Percentiles rank a stretch among this genome's conserved stretches.
Conservation (phyloP, 37 sponge, comb jelly and placozoan genomes). For the Lycopodina hypogea region DNA sequence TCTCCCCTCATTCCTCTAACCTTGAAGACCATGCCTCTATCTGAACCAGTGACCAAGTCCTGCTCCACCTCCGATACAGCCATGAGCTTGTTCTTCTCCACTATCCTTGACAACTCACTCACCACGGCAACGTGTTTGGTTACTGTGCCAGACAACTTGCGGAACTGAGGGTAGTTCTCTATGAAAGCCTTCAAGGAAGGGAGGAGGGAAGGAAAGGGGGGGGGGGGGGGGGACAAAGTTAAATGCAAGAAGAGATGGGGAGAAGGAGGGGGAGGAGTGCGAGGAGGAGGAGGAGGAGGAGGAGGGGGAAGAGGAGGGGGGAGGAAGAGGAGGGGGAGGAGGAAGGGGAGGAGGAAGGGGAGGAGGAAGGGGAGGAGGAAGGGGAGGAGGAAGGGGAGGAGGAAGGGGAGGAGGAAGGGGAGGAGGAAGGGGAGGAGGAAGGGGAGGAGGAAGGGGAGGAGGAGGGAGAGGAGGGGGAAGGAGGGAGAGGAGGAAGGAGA, state of each 20-base stretch:
- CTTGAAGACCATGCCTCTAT: constrained; percentile 20
- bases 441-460: too few relatives aligned
- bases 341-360: too few relatives aligned
- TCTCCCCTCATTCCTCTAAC: constrained; percentile 7
- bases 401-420: too few relatives aligned
- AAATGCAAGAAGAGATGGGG: not conserved
- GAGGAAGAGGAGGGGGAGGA: too few relatives aligned
- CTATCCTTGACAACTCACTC: constrained; percentile 83
- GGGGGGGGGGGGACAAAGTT: not conserved
- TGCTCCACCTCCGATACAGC: constrained; percentile 90
- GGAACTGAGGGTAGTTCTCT: constrained; percentile 95
- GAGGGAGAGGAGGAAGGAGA: too few relatives aligned
- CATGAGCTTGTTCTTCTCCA: constrained; percentile 72
- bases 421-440: too few relatives aligned
- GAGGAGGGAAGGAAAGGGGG: not conserved
- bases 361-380: too few relatives aligned
- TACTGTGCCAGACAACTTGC: constrained; percentile 90
- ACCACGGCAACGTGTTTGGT: constrained; percentile 96
- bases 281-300: too few relatives aligned
- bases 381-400: too few relatives aligned
- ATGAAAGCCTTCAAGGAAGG: constrained; percentile 62
- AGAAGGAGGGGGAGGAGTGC: not conserved
- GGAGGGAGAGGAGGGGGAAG: too few relatives aligned
- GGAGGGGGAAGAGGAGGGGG: too few relatives aligned
- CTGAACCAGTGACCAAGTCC: constrained; percentile 71